Conservation (phyloP, 1,140 invertebrate species). For the Macrobrachium nipponense region DNA sequence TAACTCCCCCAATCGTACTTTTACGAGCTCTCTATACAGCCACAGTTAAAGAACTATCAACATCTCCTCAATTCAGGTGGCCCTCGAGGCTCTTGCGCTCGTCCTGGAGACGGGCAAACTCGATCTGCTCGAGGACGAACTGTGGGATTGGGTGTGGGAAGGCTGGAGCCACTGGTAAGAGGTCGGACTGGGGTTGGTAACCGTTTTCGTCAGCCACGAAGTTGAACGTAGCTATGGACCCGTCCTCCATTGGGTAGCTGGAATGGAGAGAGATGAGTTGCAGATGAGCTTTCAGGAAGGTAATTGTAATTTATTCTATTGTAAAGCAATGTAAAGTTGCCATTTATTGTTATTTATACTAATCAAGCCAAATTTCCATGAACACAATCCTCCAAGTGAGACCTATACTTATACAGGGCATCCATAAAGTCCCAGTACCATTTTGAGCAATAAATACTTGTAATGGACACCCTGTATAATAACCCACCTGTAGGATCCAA, state of each 20-base stretch:
- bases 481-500: constrained; percentile 33
- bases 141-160: constrained; percentile 1
- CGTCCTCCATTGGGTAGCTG: constrained; percentile 10
- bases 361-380: too few relatives aligned
- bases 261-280: neutral
- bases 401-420: too few relatives aligned
- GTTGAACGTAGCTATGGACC: neutral
- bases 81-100: neutral
- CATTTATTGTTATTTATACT: too few relatives aligned
- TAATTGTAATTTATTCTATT: too few relatives aligned
- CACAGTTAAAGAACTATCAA: neutral
- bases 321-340: too few relatives aligned
- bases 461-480: neutral
- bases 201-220: constrained; percentile 15
- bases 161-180: constrained; percentile 13
- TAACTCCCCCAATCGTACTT: neutral
- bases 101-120: neutral
- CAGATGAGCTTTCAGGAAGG: too few relatives aligned
- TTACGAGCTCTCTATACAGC: neutral
- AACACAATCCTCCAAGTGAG: too few relatives aligned
- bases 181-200: constrained; percentile 12
- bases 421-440: too few relatives aligned
- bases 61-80: neutral
- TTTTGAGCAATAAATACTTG: too few relatives aligned
- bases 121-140: constrained; percentile 12